Percentiles rank a stretch among this genome's conserved stretches.
phyloP scores from a whole-genome alignment of 2,797 vertebrate genomes.

The Threskiornis aethiopicus region DNA sequence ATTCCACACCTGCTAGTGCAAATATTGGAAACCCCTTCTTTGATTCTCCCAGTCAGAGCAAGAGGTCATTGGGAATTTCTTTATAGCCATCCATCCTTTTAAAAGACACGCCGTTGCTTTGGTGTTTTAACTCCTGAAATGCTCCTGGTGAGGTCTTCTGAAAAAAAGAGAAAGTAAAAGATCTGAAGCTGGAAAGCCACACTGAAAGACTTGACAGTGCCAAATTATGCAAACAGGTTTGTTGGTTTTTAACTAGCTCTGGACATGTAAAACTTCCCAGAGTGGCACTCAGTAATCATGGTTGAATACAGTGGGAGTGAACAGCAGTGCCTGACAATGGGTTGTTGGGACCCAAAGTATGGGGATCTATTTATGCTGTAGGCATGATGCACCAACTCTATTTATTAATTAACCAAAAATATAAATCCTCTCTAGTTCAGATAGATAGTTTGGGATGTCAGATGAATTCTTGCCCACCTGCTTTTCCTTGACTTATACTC shows the following conservation, averaged over 20 bases:
- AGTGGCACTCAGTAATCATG: neutral
- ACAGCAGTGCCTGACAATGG: neutral
- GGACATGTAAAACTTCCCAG: neutral
- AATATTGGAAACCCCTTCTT: neutral
- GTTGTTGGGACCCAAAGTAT: neutral
- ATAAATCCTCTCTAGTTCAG: neutral
- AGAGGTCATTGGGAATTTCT: neutral
- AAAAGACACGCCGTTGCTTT: neutral
- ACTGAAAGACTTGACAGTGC: neutral
- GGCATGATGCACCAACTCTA: neutral
- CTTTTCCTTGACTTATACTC: neutral
- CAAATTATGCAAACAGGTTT: neutral
- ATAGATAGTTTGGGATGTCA: neutral
- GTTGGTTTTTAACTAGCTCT: neutral
- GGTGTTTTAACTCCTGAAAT: neutral
- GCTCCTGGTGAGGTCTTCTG: neutral
- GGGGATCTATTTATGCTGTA: neutral
- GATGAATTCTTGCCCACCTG: neutral
- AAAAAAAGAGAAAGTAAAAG: neutral
- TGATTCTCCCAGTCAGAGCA: neutral
- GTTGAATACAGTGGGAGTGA: neutral
- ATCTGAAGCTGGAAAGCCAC: neutral
- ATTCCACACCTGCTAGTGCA: neutral
- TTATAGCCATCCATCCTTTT: neutral
- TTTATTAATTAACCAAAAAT: neutral